These are phyloP conservation scores for Hydrotaea cyrtoneurina DNA, from an alignment of 2,888 invertebrate genomes.

Conservation along the genomic window DNA sequence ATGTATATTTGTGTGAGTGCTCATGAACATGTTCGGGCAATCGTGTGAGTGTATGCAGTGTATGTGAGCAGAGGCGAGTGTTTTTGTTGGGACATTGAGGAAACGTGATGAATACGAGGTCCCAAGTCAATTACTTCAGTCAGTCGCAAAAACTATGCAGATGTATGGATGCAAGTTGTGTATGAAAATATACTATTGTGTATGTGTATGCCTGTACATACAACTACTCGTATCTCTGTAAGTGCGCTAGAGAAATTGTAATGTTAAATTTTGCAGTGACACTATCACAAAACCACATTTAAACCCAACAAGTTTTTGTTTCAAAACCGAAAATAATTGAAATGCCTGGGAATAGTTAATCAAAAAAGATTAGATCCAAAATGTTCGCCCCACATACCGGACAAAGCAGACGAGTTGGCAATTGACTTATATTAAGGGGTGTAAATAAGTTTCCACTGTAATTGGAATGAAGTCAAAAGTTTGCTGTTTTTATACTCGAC, in stretches of 20 bases:
- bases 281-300: constrained; percentile 35
- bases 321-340: constrained; percentile 43
- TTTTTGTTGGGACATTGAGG: constrained; percentile 52
- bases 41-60: background rate
- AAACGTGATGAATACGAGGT: constrained; percentile 63
- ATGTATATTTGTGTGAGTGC: background rate
- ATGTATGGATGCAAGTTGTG: background rate
- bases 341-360: constrained; percentile 19
- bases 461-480: background rate
- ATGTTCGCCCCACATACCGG: background rate
- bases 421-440: background rate
- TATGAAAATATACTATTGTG: background rate
- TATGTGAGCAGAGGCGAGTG: background rate
- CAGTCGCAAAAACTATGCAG: constrained; percentile 37
- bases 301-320: constrained; percentile 26
- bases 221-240: too few species aligned
- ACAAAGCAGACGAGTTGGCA: too few species aligned
- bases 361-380: background rate
- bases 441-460: background rate
- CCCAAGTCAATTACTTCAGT: constrained; percentile 62
- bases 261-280: constrained; percentile 22
- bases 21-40: background rate
- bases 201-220: background rate
- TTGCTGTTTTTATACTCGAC: too few species aligned
- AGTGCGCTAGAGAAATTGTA: constrained; percentile 4